Percentiles rank a stretch among this genome's conserved stretches.
phyloP scores from a whole-genome alignment of 2,797 vertebrate genomes.

The Tauraco hartlaubi region DNA sequence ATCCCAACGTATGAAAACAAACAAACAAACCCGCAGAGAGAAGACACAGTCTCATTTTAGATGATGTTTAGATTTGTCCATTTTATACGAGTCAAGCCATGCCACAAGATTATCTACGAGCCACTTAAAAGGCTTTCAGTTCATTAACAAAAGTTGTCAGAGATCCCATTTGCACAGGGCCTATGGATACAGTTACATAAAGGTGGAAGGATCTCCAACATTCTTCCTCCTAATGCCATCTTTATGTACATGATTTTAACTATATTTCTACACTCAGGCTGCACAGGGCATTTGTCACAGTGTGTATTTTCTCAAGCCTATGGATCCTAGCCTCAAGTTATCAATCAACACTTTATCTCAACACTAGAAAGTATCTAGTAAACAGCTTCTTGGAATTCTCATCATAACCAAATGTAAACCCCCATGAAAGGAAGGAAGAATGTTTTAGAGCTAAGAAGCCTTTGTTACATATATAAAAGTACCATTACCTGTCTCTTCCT shows the following conservation, averaged over 20 bases:
- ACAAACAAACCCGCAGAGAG: neutral
- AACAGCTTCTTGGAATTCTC: neutral
- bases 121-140: neutral
- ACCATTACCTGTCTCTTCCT: neutral
- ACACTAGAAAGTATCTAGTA: neutral
- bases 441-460: neutral
- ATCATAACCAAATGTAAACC: neutral
- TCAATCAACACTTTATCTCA: neutral
- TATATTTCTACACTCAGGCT: neutral
- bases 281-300: neutral
- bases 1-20: neutral
- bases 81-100: neutral
- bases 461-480: neutral
- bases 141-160: neutral
- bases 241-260: neutral
- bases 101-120: neutral
- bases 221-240: neutral
- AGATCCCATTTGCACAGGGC: neutral
- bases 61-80: neutral
- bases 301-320: neutral
- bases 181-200: neutral
- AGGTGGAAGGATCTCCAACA: neutral
- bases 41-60: neutral
- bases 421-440: neutral
- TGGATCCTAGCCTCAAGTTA: neutral